Conservation (phyloP, 2,888 invertebrate species). For the Cerceris rybyensis region DNA sequence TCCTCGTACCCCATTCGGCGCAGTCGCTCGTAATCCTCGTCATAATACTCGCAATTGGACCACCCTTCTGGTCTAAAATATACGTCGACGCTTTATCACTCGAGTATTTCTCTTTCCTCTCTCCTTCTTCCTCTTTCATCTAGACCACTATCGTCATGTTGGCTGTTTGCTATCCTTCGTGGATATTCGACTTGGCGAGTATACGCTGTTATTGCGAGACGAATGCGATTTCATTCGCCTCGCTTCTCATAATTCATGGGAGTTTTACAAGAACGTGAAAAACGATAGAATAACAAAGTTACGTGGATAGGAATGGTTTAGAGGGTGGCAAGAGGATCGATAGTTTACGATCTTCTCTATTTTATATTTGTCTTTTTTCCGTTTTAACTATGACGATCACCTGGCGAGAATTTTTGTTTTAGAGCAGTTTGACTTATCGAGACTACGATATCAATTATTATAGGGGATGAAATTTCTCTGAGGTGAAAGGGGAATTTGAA, state of each 20-base stretch:
- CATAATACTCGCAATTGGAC: constrained; percentile 54
- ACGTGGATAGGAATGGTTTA: no score
- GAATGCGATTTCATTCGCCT: not conserved
- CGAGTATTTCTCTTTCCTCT: constrained; percentile 11
- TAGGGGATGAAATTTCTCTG: no score
- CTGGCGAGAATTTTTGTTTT: no score
- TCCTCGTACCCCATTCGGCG: constrained; percentile 37
- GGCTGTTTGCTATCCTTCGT: not conserved
- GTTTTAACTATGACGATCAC: no score
- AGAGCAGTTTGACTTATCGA: no score
- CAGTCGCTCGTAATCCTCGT: constrained; percentile 38
- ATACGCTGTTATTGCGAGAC: no score
- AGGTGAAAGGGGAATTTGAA: no score
- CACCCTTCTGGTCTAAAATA: constrained; percentile 33
- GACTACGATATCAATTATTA: no score
- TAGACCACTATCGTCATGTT: not conserved
- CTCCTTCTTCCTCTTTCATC: not conserved
- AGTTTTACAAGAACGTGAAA: not conserved
- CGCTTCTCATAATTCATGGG: not conserved
- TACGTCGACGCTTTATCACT: constrained; percentile 20
- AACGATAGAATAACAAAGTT: no score
- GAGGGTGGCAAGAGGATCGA: no score
- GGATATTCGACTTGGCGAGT: not conserved
- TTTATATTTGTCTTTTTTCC: no score
- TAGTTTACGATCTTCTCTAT: no score